Conservation (phyloP, 2,113 vertebrate genomes). For the Salvelinus namaycush region DNA sequence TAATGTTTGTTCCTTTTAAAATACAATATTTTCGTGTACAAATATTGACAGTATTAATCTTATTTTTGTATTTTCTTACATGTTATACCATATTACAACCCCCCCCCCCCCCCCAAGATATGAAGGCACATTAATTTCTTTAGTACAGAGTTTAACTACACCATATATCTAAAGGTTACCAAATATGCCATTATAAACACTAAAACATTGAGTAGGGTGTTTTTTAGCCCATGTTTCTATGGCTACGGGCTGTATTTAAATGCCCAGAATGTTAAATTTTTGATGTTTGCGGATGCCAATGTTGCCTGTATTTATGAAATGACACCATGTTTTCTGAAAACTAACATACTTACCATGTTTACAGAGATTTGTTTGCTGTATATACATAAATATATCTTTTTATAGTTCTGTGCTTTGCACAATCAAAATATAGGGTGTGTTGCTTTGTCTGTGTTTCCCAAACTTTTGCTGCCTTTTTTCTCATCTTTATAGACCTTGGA, state of each 20-base stretch:
- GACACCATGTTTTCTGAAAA: slow-evolving; percentile 87
- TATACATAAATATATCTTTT: slow-evolving; percentile 78
- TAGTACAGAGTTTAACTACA: slow-evolving; percentile 84
- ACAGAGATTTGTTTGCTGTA: slow-evolving; percentile 95
- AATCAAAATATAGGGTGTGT: slow-evolving; percentile 83
- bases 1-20: slow-evolving; percentile 77
- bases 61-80: slow-evolving; percentile 99
- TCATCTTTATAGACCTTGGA: slow-evolving; percentile 78
- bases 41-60: slow-evolving; percentile 99
- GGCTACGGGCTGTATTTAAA: slow-evolving; percentile 78
- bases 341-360: slow-evolving; percentile 92
- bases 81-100: slow-evolving; percentile 78
- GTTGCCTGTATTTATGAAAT: slow-evolving; percentile 94
- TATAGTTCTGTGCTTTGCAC: slow-evolving; percentile 94
- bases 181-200: slow-evolving; percentile 86
- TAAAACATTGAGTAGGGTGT: slow-evolving; percentile 78
- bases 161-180: slow-evolving; percentile 85
- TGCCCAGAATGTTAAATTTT: slow-evolving; percentile 84
- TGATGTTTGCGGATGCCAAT: slow-evolving; percentile 90
- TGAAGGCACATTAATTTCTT: slow-evolving; percentile 84
- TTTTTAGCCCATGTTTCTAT: slow-evolving; percentile 78
- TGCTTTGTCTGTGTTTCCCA: slow-evolving; percentile 85
- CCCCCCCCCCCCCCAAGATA: slow-evolving; percentile 59
- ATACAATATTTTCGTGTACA: slow-evolving; percentile 97
- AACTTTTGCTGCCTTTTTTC: slow-evolving; percentile 84